Evolutionary conservation across 2,888 invertebrate species (phyloP), one percentile per base, ranked within the genome.

Genomic region (Andrena dorsata): DNA sequence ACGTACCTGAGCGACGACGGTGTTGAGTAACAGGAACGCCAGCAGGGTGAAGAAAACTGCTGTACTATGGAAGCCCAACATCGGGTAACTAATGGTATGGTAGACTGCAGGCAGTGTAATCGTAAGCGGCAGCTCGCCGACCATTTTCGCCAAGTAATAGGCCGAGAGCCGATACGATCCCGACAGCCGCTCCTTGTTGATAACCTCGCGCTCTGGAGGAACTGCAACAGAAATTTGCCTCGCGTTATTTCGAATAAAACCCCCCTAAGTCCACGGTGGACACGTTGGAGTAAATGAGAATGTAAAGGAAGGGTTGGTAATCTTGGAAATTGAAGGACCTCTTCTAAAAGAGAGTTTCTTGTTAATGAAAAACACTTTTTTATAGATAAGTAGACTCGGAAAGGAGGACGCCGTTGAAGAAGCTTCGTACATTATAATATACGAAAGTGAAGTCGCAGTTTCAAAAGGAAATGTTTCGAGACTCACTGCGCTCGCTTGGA

Each of bases 141-240:
- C 95, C 96, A 97, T 97, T 94, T 97, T 97, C 80, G 97, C 97
- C 92, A 97, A 93, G 94, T 97, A 97, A 92, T 97, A 97, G 51
- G 97, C 97, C 8, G 97, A 97, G 70, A 97, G 94, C 73, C 97
- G 95, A 92, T 97, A 97, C 49, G 97, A 96, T 65, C 97, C 97
- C 16, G 97, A 96, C 86, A 96, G 95, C 77, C 97, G 95, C 93
- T 97, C 97, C 92, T 97, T 97, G 93, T 96, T 96, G 85, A 97
- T 96, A 53, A 97, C 97, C 94, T 96, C 96, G 86, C 96, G 95
- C 93, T 97, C 97, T 66, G 96, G 95, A 75, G 97, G 97, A 95
- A 97, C 97, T 97, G 94, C 85, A 82, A 75, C 63, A 77, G 47
- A 78, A 64, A 60, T 65, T 74, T 41, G n/a, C 32, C 49, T 20